Conservation (phyloP, 2,888 invertebrate genomes). For the Rhingia rostrata region DNA sequence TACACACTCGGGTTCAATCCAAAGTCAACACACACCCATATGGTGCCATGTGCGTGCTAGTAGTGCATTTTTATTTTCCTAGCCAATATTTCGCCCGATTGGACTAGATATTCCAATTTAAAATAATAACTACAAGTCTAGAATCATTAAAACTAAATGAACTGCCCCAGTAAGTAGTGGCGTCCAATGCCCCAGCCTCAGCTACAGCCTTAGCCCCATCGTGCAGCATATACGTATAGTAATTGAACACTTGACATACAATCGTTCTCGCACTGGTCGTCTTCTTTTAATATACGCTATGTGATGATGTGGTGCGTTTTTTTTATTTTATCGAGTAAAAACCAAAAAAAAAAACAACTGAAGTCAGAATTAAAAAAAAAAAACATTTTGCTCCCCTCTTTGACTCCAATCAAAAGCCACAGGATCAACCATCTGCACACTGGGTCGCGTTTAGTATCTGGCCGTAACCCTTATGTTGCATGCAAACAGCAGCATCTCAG, state of each 20-base stretch:
- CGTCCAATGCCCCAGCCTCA: conserved; percentile 46
- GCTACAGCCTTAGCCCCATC: conserved; percentile 16
- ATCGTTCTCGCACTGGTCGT: conserved; percentile 49
- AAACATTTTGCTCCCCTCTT: conserved; percentile 34
- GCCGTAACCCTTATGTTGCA: conserved; percentile 57
- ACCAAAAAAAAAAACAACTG: conserved; percentile 8
- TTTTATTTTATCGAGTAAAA: conserved; percentile 17
- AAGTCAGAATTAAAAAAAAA: not conserved
- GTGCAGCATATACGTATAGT: conserved; percentile 37
- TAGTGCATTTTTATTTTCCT: conserved; percentile 29
- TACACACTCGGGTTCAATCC: not conserved
- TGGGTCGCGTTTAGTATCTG: conserved; percentile 70
- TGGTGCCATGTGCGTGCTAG: conserved; percentile 5
- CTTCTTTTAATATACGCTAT: conserved; percentile 48
- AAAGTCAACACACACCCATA: not conserved
- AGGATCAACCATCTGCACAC: conserved; percentile 74
- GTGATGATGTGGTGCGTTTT: not conserved
- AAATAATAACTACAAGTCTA: conserved; percentile 71
- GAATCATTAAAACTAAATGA: conserved; percentile 71
- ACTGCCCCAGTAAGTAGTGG: conserved; percentile 68
- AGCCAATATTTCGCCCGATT: conserved; percentile 70
- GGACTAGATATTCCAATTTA: conserved; percentile 73
- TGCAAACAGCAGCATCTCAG: conserved; percentile 39
- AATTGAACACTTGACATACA: conserved; percentile 74
- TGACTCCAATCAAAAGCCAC: conserved; percentile 72